Evolutionary conservation across 2,888 invertebrate genomes (phyloP).

Genomic region (Drosophila hawaiiensis): DNA sequence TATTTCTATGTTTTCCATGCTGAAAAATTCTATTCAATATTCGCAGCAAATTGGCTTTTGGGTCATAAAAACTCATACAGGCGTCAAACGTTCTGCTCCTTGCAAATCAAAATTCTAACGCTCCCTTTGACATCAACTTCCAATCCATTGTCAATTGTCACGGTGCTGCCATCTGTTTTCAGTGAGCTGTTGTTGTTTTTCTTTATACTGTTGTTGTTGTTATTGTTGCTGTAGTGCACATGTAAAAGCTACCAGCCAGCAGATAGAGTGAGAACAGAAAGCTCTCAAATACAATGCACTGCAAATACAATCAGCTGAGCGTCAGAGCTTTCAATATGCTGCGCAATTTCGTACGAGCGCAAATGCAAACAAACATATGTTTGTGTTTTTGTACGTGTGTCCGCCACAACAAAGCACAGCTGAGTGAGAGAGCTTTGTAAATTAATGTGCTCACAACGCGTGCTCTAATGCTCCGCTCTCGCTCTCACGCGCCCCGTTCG

Average conservation of each 20-base stretch:
- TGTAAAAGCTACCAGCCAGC: conserved; percentile 35
- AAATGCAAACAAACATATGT: conserved; percentile 75
- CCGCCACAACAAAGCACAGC: conserved; percentile 54
- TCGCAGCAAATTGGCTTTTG: conserved; percentile 52
- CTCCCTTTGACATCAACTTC: conserved; percentile 11
- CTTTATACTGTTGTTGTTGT: not conserved
- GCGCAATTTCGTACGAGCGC: conserved; percentile 64
- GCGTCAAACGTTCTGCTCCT: conserved; percentile 48
- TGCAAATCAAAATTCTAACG: conserved; percentile 64
- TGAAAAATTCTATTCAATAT: conserved; percentile 18
- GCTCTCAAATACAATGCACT: conserved; percentile 39
- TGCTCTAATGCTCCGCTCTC: conserved; percentile 14
- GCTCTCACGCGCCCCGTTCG: conserved; percentile 7
- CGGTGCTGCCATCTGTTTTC: conserved; percentile 70
- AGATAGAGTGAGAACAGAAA: conserved; percentile 26
- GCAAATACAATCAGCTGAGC: conserved; percentile 73
- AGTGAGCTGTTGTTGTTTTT: conserved; percentile 14
- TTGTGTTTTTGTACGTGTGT: conserved; percentile 37
- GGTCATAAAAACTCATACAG: conserved; percentile 33
- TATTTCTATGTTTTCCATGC: conserved; percentile 26
- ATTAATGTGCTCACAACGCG: conserved; percentile 14
- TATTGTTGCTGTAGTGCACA: conserved; percentile 19
- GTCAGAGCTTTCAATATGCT: conserved; percentile 63
- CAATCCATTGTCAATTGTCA: conserved; percentile 50
- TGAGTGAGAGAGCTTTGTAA: conserved; percentile 48